Conservation (phyloP, 2,888 invertebrate species). For the Coelogynopora nodosa region DNA sequence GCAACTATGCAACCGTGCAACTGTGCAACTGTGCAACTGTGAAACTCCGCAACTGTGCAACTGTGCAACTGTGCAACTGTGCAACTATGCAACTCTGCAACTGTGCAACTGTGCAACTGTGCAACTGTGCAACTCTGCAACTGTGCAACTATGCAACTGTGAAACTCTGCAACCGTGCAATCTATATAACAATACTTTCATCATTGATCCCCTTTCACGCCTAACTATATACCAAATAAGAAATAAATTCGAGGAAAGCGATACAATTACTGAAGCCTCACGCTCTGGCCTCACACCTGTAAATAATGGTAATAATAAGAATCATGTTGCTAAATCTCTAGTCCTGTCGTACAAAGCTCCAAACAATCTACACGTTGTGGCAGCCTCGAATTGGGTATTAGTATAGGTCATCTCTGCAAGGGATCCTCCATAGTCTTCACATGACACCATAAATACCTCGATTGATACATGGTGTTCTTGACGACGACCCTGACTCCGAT, state of each 20-base stretch:
- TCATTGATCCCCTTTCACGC: constrained; percentile 21
- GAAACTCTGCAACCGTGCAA: not conserved
- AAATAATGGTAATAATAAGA: constrained; percentile 7
- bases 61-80: too few species aligned
- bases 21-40: too few species aligned
- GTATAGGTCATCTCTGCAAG: too few species aligned
- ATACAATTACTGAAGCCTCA: constrained; percentile 32
- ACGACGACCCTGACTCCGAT: not conserved
- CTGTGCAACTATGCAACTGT: not conserved
- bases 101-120: too few species aligned
- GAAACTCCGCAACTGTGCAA: too few species aligned
- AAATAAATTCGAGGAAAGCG: constrained; percentile 26
- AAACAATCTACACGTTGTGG: constrained; percentile 26
- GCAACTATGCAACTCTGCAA: too few species aligned
- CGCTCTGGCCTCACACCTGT: constrained; percentile 26
- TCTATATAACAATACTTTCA: constrained; percentile 26
- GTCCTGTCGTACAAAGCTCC: constrained; percentile 31
- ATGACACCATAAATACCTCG: constrained; percentile 22
- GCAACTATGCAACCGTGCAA: too few species aligned
- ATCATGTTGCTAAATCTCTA: constrained; percentile 30
- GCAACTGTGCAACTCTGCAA: not conserved
- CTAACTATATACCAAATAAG: constrained; percentile 34
- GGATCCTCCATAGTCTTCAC: constrained; percentile 21
- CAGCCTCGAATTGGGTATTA: constrained; percentile 24
- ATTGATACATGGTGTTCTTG: constrained; percentile 28